Evolutionary conservation across 2,888 invertebrate species (phyloP).

Genomic region (Anorthoa munda): DNA sequence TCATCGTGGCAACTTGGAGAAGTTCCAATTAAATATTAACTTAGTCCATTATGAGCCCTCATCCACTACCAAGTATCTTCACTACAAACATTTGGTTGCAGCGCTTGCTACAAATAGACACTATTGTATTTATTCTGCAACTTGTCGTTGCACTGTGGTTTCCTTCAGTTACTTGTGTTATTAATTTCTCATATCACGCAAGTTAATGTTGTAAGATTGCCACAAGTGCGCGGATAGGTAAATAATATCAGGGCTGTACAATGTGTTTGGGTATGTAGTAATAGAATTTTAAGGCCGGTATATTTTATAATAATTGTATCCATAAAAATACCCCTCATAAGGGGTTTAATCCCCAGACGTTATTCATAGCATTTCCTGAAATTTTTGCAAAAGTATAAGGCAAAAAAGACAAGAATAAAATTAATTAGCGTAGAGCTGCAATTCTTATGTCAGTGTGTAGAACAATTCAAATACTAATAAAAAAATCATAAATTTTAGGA

Average conservation of each 20-base stretch:
- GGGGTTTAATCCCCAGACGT: no score
- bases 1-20: conserved; percentile 68
- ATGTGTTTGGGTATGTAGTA: no score
- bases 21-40: conserved; percentile 72
- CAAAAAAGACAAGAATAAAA: no score
- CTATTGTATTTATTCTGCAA: conserved; percentile 18
- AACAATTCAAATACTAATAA: no score
- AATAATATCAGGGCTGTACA: not conserved
- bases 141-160: conserved; percentile 3
- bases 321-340: no score
- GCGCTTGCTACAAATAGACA: conserved; percentile 25
- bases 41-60: conserved; percentile 62
- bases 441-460: no score
- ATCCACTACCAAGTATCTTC: conserved; percentile 54
- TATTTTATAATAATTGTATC: no score
- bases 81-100: conserved; percentile 47
- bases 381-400: no score
- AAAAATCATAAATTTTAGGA: no score
- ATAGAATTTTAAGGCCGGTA: no score
- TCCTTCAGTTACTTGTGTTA: not conserved
- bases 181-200: not conserved
- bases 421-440: no score
- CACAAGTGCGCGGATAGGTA: not conserved
- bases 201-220: not conserved
- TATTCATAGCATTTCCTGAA: no score